phyloP scores from a whole-genome alignment of 2,113 vertebrate genomes.

The Baryphthengus martii region DNA sequence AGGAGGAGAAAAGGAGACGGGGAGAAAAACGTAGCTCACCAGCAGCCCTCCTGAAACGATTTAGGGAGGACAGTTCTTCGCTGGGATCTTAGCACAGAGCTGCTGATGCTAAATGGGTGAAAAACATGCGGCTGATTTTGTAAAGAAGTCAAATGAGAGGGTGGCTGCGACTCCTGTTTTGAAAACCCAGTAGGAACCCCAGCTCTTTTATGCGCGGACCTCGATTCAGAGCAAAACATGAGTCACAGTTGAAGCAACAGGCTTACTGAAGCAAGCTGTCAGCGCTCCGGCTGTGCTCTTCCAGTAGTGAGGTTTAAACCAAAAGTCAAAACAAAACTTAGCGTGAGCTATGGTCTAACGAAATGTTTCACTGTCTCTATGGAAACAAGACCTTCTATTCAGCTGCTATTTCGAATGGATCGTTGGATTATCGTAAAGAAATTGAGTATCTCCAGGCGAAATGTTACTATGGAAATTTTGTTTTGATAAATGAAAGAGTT shows the following conservation, averaged over 20 bases:
- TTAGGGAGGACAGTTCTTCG: neutral
- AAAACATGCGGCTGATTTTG: neutral
- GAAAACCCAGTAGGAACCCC: neutral
- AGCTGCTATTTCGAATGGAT: slow-evolving; percentile 61
- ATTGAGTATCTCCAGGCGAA: slow-evolving; percentile 61
- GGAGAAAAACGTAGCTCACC: accelerated
- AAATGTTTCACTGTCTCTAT: slow-evolving; percentile 66
- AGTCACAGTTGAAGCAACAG: neutral
- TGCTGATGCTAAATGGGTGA: neutral
- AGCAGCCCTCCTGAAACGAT: accelerated
- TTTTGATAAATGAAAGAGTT: slow-evolving; percentile 76
- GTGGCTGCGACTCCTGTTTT: neutral
- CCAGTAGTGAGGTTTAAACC: slow-evolving; percentile 31
- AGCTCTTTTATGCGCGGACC: neutral
- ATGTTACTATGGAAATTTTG: slow-evolving; percentile 75
- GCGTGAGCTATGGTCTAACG: slow-evolving; percentile 56
- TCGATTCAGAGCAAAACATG: neutral
- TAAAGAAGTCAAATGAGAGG: neutral
- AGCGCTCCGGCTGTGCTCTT: accelerated
- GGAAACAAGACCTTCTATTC: slow-evolving; percentile 65
- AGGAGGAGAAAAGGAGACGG: neutral
- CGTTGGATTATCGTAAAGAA: slow-evolving; percentile 60
- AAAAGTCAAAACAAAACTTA: slow-evolving; percentile 44
- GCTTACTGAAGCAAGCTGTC: neutral
- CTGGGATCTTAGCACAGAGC: neutral